phyloP scores from a whole-genome alignment of 2,797 vertebrate genomes.

The Scolopax bukidnonensis region DNA sequence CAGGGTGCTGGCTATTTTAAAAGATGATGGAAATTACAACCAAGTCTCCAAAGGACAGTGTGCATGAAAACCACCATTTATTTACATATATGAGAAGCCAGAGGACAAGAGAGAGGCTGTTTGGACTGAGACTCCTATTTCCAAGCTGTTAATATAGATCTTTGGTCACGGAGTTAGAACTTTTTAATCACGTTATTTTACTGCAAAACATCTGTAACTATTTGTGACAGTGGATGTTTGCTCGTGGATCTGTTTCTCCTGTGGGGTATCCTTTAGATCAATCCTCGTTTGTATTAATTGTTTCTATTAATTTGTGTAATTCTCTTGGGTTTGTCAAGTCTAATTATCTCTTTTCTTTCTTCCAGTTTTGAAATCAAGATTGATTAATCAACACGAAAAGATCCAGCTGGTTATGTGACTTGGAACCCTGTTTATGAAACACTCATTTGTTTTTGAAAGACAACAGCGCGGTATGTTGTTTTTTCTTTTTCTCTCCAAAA shows the following conservation, averaged over 20 bases:
- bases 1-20: not conserved
- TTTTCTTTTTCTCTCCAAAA: not conserved
- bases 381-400: slow-evolving; percentile 28
- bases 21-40: not conserved
- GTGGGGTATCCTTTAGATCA: slow-evolving; percentile 11
- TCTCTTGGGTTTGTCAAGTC: slow-evolving; percentile 38
- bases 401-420: slow-evolving; percentile 54
- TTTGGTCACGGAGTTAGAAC: not conserved
- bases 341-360: slow-evolving; percentile 35
- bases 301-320: slow-evolving; percentile 48
- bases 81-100: not conserved
- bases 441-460: not conserved
- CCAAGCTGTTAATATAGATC: not conserved
- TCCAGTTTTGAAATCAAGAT: slow-evolving; percentile 60
- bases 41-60: not conserved
- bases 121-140: not conserved
- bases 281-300: not conserved
- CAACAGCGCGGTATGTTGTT: slow-evolving; percentile 38
- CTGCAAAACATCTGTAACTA: not conserved
- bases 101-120: not conserved
- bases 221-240: slow-evolving; percentile 26
- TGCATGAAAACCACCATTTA: not conserved
- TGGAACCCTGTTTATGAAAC: slow-evolving; percentile 33
- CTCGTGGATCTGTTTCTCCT: slow-evolving; percentile 26
- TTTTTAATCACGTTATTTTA: not conserved